Percentiles rank a stretch among this genome's conserved stretches.
Evolutionary conservation across 2,113 vertebrate genomes (phyloP).

Genomic region (Sylvia atricapilla): DNA sequence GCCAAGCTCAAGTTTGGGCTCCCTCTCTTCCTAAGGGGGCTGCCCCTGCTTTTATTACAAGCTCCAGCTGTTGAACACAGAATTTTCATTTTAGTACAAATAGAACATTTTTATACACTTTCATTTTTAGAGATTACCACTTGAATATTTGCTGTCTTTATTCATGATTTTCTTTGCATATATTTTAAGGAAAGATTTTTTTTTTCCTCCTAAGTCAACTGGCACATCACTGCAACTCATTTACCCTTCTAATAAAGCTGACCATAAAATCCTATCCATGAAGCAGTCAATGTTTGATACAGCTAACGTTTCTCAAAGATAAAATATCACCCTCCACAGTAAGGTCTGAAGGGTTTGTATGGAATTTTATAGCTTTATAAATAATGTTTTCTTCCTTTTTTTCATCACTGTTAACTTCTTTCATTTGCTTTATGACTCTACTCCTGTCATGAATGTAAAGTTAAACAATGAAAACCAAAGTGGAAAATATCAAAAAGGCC

Average conservation of each 20-base stretch:
- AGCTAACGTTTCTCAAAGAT: not conserved
- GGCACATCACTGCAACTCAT: not conserved
- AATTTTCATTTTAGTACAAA: not conserved
- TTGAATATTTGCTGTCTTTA: not conserved
- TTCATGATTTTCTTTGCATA: not conserved
- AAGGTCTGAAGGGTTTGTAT: not conserved
- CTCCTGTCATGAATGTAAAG: not conserved
- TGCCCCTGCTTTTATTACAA: not conserved
- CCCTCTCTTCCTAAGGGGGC: not conserved
- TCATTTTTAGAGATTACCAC: not conserved
- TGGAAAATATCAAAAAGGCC: not conserved
- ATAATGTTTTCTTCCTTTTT: not conserved
- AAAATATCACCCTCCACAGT: not conserved
- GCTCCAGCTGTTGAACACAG: not conserved
- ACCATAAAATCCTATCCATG: not conserved
- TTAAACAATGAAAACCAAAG: not conserved
- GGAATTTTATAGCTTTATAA: not conserved
- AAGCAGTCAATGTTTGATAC: not conserved
- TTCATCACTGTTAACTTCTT: not conserved
- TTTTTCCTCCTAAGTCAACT: not conserved
- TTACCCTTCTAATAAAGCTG: conserved; percentile 5
- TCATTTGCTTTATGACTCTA: not conserved
- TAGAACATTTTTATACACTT: not conserved
- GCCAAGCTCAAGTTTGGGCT: not conserved
- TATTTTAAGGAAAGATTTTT: not conserved